Percentiles rank a stretch among this genome's conserved stretches.
Conservation (phyloP, 2,113 vertebrate species). For the Dissostichus mawsoni region DNA sequence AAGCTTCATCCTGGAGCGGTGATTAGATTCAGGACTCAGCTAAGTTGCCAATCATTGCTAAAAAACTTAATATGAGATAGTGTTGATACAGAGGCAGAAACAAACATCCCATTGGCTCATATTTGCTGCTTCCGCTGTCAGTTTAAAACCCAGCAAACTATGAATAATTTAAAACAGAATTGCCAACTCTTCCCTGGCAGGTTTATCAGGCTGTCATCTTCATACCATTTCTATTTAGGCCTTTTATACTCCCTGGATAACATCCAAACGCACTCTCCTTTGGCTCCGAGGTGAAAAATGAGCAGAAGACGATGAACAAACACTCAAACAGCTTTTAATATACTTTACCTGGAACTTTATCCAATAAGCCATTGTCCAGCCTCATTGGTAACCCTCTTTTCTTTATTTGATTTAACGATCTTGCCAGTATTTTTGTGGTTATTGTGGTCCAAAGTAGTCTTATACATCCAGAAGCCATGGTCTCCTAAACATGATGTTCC, state of each 20-base stretch:
- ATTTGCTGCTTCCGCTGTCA: constrained; percentile 2
- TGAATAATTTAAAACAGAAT: constrained; percentile 63
- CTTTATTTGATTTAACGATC: too few relatives aligned
- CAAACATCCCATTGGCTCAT: background rate
- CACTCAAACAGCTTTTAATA: background rate
- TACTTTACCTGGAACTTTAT: too few relatives aligned
- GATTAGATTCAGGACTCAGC: background rate
- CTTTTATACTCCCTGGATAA: constrained; percentile 42
- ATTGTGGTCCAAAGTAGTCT: too few relatives aligned
- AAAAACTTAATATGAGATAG: background rate
- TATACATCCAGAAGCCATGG: too few relatives aligned
- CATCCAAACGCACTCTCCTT: constrained; percentile 18
- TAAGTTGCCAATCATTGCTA: background rate
- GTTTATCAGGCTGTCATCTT: constrained; percentile 55
- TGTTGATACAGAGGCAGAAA: background rate
- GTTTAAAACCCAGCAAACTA: constrained; percentile 10
- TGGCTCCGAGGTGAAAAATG: constrained; percentile 21
- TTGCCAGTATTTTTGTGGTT: too few relatives aligned
- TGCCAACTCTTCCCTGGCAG: constrained; percentile 46
- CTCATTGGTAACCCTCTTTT: too few relatives aligned
- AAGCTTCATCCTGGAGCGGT: background rate
- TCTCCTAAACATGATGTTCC: too few relatives aligned
- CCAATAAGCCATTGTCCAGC: too few relatives aligned
- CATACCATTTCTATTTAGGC: constrained; percentile 49
- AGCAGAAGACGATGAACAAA: constrained; percentile 15